Evolutionary conservation across 1,140 invertebrate species (phyloP), one percentile per base, ranked within the genome.

Genomic region (Drosophila cardini): DNA sequence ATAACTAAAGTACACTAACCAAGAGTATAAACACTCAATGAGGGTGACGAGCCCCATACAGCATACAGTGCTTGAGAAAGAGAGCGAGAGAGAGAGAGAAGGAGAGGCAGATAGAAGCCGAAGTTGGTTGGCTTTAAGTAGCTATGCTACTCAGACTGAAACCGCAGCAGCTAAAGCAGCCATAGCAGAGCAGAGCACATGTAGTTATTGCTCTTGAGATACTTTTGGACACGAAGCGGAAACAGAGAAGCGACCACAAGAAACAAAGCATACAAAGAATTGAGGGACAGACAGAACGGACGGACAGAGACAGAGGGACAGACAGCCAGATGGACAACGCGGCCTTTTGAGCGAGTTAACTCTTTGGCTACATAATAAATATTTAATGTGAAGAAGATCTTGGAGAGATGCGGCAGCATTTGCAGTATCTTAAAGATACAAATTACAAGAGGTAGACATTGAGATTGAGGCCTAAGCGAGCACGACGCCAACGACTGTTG

Each of bases 291-390:
- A 78, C 69, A 26, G 43, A 40, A 40, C 30, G 21, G 30, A 30
- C 21, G 48, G 26, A 6, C 13, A 55, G 13, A 6, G 18, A 10
- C 8, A 52, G 61, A 72, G 50, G 26, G 48, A 56, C 11, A 64
- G 70, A 83, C 64, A 62, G 57, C n/a, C n/a, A 48, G 52, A 26
- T 5, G 21, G 21, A 26, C 21, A 26, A 4, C 2, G 21, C 64
- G 68, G 65, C 70, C 80, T 77, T 72, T 48, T 42, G 81, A 85
- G 70, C 84, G 73, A 87, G 76, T 84, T 80, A 89, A 80, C 73
- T 89, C 85, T 89, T 87, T 80, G 84, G 84, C 84, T 83, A 77
- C 76, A 89, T 87, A 86, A 87, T 87, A 87, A 89, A 87, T 87
- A 80, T 84, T 89, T 78, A 84, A 84, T 87, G 83, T 71, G 84